These are phyloP conservation scores for Charaxes varanes DNA, from an alignment of 1,140 invertebrate genomes.

Conservation along the genomic window DNA sequence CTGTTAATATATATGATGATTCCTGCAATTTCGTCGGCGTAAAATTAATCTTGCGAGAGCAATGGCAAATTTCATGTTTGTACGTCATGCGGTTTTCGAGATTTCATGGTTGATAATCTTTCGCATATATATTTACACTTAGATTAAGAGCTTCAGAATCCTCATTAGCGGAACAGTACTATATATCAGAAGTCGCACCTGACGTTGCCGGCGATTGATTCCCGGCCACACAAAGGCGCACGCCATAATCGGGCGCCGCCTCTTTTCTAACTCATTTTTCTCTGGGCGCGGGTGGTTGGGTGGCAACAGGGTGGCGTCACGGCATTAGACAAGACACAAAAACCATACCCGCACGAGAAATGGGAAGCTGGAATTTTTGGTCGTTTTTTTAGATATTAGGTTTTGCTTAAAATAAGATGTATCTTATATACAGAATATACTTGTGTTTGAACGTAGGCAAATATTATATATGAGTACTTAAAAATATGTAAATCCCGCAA, in stretches of 20 bases:
- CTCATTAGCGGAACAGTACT: slow-evolving; percentile 15
- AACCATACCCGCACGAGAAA: slow-evolving; percentile 59
- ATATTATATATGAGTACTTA: not conserved
- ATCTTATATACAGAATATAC: slow-evolving; percentile 6
- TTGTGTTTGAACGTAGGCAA: no score
- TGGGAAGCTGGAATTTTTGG: slow-evolving; percentile 60
- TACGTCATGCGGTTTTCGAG: no score
- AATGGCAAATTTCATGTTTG: no score
- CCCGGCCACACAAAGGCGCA: slow-evolving; percentile 58
- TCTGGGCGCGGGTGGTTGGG: slow-evolving; percentile 35
- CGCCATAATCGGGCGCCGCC: slow-evolving; percentile 66
- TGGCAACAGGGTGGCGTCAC: slow-evolving; percentile 62
- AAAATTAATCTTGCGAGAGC: no score
- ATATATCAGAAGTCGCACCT: slow-evolving; percentile 28
- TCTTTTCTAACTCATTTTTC: slow-evolving; percentile 74
- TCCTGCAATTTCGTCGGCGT: no score
- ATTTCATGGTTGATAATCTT: no score
- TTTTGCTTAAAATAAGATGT: slow-evolving; percentile 23
- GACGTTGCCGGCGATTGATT: slow-evolving; percentile 57
- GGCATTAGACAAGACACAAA: slow-evolving; percentile 72
- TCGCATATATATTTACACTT: no score
- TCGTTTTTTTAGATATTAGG: slow-evolving; percentile 37
- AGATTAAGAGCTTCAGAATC: slow-evolving; percentile 14
- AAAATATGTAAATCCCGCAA: no score
- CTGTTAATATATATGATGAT: no score